Percentiles rank a stretch among this genome's conserved stretches.
These are phyloP conservation scores for Xenopus laevis DNA, from an alignment of 2,113 vertebrate genomes.

Conservation along the genomic window DNA sequence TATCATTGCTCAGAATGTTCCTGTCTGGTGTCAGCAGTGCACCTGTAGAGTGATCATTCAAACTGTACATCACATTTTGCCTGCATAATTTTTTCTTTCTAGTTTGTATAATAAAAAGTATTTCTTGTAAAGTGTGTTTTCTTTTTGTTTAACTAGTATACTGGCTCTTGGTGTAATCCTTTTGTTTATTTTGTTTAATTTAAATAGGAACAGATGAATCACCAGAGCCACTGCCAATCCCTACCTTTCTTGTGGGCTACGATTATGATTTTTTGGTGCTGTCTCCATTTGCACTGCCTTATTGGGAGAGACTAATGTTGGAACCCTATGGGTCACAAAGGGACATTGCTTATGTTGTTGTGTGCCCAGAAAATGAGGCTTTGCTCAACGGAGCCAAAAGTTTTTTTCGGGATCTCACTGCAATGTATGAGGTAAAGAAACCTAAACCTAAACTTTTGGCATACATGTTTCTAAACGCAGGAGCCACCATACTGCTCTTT, in stretches of 20 bases:
- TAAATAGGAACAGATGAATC: conserved; percentile 93
- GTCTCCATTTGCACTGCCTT: conserved; percentile 93
- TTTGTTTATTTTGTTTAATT: conserved; percentile 28
- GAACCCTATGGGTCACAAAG: conserved; percentile 95
- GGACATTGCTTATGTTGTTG: conserved; percentile 94
- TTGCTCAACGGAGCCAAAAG: conserved; percentile 89
- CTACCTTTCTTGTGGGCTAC: conserved; percentile 93
- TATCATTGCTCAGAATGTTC: too few species aligned
- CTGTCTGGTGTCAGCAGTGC: too few species aligned
- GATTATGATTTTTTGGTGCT: conserved; percentile 98
- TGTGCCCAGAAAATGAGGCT: conserved; percentile 95
- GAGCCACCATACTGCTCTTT: too few species aligned
- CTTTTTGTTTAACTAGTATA: too few species aligned
- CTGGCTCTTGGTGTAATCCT: neutral
- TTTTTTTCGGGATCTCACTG: conserved; percentile 94
- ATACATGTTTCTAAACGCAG: too few species aligned
- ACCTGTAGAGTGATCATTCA: too few species aligned
- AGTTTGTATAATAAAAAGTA: too few species aligned
- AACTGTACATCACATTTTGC: too few species aligned
- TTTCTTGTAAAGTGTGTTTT: too few species aligned
- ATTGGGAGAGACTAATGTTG: conserved; percentile 95
- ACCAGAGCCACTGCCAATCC: conserved; percentile 96
- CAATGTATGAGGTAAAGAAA: conserved; percentile 85
- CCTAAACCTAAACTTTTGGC: too few species aligned
- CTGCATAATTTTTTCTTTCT: too few species aligned